Evolutionary conservation across 2,888 invertebrate genomes (phyloP).

Genomic region (Phragmatobia fuliginosa): DNA sequence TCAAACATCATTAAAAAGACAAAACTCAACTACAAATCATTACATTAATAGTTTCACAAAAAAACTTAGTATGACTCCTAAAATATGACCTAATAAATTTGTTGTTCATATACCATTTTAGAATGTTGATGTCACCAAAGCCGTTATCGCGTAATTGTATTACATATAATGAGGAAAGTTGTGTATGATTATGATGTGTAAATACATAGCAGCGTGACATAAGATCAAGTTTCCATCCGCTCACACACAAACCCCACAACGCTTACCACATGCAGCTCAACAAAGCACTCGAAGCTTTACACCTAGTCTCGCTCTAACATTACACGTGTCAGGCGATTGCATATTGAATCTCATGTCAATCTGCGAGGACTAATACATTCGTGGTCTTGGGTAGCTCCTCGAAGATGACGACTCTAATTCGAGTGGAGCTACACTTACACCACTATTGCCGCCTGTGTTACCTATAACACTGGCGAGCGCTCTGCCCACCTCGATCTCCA

Average conservation of each 20-base stretch:
- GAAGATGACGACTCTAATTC: constrained; percentile 56
- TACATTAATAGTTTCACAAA: not conserved
- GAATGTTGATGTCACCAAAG: not conserved
- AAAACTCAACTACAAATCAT: not conserved
- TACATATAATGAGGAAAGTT: not conserved
- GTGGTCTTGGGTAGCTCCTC: constrained; percentile 58
- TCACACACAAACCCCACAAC: not conserved
- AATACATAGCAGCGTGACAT: constrained; percentile 18
- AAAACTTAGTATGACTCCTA: not conserved
- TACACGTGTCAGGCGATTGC: not conserved
- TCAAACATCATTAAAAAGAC: not conserved
- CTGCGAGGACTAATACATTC: constrained; percentile 45
- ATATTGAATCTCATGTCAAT: constrained; percentile 28
- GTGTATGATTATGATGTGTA: not conserved
- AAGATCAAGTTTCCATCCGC: constrained; percentile 10
- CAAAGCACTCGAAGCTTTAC: not conserved
- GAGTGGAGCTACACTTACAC: constrained; percentile 63
- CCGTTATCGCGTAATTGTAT: not conserved
- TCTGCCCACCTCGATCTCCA: constrained; percentile 57
- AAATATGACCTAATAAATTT: not conserved
- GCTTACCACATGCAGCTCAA: constrained; percentile 4
- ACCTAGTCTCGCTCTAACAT: not conserved
- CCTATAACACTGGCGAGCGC: constrained; percentile 57
- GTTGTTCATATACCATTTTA: not conserved
- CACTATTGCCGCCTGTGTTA: constrained; percentile 70